Evolutionary conservation across 1,140 invertebrate genomes (phyloP), one percentile per base, ranked within the genome.

Genomic region (Drosophila athabasca): DNA sequence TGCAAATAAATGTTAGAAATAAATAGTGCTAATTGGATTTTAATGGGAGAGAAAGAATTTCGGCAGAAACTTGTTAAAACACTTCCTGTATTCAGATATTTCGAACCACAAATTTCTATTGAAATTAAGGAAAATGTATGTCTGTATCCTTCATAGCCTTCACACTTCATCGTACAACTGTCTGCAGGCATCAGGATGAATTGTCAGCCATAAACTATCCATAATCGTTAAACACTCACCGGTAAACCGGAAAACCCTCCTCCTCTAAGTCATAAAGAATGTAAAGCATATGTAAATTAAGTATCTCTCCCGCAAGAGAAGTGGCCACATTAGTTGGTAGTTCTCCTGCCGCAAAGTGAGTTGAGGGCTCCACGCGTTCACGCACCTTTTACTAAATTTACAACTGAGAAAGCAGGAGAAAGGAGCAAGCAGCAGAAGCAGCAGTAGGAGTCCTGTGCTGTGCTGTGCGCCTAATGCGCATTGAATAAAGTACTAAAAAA

Each of bases 401-500:
- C 76, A 70, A 65, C 72, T 68, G 22, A 75, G 62, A 68, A 52
- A 55, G 24, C 3, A 26, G 24, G 19, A 58, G 22, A 62, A 50
- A 53, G 44, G 62, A 54, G 44, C 43, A 52, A 44, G 8, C 13
- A 60, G 60, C 52, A 35, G 31, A 9, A 11, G 31, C 9, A 39
- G 35, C 35, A 39, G 35, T 11, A 13, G 35, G 35, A 39, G 11
- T 13, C 8, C 35, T 39, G 35, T 39, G 35, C 3, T 19, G 17
- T 19, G 9, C 35, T 39, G 35, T 39, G 59, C 73, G 80, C 72
- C 76, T 84, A 85, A 84, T 84, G 81, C 81, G 76, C 76, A 84
- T 84, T 84, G 80, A 84, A 84, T 84, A 85, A 84, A 84, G 81
- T 85, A 85, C 80, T 84, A 84, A 84, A 84, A 85, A 84, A 83